phyloP scores from a whole-genome alignment of 2,888 invertebrate species.

The Synanthedon formicaeformis region DNA sequence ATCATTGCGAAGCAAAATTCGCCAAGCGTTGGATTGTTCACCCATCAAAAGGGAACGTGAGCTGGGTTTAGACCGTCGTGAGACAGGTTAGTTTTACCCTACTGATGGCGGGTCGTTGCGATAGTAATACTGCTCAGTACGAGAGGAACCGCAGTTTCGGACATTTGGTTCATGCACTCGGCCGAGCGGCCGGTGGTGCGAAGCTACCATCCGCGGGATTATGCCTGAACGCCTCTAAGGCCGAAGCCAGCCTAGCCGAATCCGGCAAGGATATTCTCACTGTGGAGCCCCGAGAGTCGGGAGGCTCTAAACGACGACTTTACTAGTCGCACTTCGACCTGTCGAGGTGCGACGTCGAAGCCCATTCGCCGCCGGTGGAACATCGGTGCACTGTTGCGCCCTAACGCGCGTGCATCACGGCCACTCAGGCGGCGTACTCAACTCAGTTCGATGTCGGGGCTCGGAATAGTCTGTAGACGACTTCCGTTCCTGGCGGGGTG shows the following conservation, averaged over 20 bases:
- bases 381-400: too few species aligned
- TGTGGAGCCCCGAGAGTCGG: slow-evolving; percentile 23
- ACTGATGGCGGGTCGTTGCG: slow-evolving; percentile 25
- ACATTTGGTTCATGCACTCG: slow-evolving; percentile 26
- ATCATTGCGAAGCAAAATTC: slow-evolving; percentile 1
- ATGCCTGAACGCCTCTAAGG: neutral
- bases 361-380: too few species aligned
- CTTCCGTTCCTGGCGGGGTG: neutral
- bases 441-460: slow-evolving; percentile 33
- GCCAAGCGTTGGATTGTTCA: neutral
- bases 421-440: too few species aligned
- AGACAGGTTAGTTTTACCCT: slow-evolving; percentile 74
- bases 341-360: too few species aligned
- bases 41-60: neutral
- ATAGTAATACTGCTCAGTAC: slow-evolving; percentile 50
- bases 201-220: neutral
- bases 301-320: slow-evolving; percentile 32
- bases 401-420: too few species aligned
- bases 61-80: slow-evolving; percentile 43
- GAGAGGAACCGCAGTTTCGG: slow-evolving; percentile 65
- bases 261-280: neutral
- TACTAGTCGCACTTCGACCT: too few species aligned
- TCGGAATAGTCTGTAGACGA: slow-evolving; percentile 49
- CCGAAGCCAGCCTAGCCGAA: neutral
- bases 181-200: neutral